Percentiles rank a stretch among this genome's conserved stretches.
Evolutionary conservation across 35 echinoderm and acorn worm genomes (phyloP).

Genomic region (Diadema setosum): DNA sequence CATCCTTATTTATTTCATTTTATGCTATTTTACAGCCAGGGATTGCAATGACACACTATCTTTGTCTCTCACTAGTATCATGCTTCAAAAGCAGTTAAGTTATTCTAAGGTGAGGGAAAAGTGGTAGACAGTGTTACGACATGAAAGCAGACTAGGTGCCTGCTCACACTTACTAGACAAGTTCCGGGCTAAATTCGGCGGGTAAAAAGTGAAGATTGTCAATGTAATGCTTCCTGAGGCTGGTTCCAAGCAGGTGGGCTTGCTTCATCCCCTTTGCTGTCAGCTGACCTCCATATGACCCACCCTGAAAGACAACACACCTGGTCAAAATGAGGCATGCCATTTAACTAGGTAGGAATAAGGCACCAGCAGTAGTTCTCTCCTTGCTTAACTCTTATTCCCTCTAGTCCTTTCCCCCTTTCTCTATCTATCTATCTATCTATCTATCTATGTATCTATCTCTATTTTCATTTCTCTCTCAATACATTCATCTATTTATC

Average conservation of each 20-base stretch:
- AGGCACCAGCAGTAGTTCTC: background rate
- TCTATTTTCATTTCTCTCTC: background rate
- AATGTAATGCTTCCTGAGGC: conserved; percentile 33
- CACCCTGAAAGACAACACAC: conserved; percentile 28
- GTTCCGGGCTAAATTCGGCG: background rate
- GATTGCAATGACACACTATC: too few species aligned
- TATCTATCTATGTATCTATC: background rate
- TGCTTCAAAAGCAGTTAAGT: too few species aligned
- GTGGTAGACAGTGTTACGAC: too few species aligned
- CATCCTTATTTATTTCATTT: too few species aligned
- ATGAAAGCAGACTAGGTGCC: too few species aligned
- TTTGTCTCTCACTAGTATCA: too few species aligned
- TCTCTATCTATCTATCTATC: background rate
- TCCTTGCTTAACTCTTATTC: background rate
- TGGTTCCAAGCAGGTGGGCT: conserved; percentile 9
- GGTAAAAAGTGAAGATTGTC: conserved; percentile 18
- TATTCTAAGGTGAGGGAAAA: too few species aligned
- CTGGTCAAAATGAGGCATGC: background rate
- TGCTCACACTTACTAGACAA: conserved; percentile 20
- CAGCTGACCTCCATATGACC: conserved; percentile 46
- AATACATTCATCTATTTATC: background rate
- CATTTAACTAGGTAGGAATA: background rate
- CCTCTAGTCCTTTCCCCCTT: background rate
- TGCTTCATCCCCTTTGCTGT: conserved; percentile 48
- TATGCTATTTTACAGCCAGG: too few species aligned